These are phyloP conservation scores for Drosophila melanogaster DNA, from an alignment of 1,140 invertebrate genomes.

Conservation along the genomic window DNA sequence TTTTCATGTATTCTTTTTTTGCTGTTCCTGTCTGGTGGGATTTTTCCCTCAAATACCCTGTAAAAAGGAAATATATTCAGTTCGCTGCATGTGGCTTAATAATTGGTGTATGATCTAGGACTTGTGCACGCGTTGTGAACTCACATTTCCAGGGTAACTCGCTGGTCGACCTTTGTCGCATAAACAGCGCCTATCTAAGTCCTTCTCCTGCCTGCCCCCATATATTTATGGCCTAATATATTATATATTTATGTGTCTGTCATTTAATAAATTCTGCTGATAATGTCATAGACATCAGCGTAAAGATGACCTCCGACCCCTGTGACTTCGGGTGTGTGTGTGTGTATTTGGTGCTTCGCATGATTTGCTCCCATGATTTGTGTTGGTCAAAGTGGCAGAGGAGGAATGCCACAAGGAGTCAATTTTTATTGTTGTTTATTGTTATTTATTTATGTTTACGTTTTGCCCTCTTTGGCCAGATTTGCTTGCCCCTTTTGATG, in stretches of 20 bases:
- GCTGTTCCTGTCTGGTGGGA: neutral
- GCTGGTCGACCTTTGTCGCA: neutral
- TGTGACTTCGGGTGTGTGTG: constrained; percentile 8
- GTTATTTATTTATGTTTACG: constrained; percentile 49
- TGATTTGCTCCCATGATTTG: constrained; percentile 52
- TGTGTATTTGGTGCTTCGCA: constrained; percentile 22
- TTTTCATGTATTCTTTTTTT: constrained; percentile 30
- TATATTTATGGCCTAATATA: constrained; percentile 64
- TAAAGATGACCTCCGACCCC: constrained; percentile 51
- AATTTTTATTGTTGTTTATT: constrained; percentile 53
- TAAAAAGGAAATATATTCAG: neutral
- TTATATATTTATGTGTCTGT: constrained; percentile 68
- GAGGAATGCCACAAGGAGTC: constrained; percentile 14
- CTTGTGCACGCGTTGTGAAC: neutral
- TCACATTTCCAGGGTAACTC: constrained; percentile 2
- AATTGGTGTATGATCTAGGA: neutral
- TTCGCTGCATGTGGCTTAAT: neutral
- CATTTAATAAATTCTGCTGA: constrained; percentile 67
- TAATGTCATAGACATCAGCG: constrained; percentile 67
- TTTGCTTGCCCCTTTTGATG: neutral
- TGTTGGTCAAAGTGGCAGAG: constrained; percentile 39
- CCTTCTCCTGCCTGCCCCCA: constrained; percentile 1
- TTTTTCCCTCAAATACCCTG: neutral
- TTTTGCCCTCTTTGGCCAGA: neutral
- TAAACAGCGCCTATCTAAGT: constrained; percentile 9